Conservation (phyloP, 2,888 invertebrate species). For the Drosophila nr. perissopoda region DNA sequence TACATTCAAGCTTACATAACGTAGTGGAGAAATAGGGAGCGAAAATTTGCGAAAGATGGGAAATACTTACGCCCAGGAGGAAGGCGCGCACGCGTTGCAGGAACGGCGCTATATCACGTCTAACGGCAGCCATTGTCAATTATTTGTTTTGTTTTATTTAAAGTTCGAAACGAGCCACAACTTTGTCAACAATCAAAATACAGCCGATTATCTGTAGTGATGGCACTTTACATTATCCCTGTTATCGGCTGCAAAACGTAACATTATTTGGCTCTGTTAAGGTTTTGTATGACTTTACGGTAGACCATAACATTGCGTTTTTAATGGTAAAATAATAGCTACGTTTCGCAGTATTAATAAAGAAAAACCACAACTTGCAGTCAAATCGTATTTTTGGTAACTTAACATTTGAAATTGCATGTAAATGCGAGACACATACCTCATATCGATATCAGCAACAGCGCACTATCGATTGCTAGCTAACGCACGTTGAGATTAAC, state of each 20-base stretch:
- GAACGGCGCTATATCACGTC: constrained; percentile 88
- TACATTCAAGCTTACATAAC: constrained; percentile 73
- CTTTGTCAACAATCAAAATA: constrained; percentile 54
- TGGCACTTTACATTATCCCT: constrained; percentile 6
- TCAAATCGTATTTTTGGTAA: not conserved
- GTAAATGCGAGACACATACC: not conserved
- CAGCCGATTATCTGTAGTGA: constrained; percentile 24
- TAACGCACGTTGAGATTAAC: not conserved
- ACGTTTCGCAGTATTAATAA: not conserved
- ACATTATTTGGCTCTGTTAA: constrained; percentile 1
- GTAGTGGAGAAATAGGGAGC: not conserved
- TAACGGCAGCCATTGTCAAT: constrained; percentile 83
- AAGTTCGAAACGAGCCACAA: constrained; percentile 9
- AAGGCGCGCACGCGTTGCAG: constrained; percentile 88
- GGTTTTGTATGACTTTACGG: not conserved
- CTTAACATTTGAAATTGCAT: not conserved
- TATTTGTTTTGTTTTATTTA: constrained; percentile 6
- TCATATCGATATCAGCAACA: no score
- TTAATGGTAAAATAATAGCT: not conserved
- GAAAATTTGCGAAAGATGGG: not conserved
- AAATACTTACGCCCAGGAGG: constrained; percentile 87
- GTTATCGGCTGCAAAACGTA: not conserved
- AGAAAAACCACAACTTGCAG: not conserved
- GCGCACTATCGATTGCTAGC: not conserved
- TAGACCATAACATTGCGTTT: not conserved